phyloP scores from a whole-genome alignment of 2,113 vertebrate genomes.

The Aegotheles bennettii region DNA sequence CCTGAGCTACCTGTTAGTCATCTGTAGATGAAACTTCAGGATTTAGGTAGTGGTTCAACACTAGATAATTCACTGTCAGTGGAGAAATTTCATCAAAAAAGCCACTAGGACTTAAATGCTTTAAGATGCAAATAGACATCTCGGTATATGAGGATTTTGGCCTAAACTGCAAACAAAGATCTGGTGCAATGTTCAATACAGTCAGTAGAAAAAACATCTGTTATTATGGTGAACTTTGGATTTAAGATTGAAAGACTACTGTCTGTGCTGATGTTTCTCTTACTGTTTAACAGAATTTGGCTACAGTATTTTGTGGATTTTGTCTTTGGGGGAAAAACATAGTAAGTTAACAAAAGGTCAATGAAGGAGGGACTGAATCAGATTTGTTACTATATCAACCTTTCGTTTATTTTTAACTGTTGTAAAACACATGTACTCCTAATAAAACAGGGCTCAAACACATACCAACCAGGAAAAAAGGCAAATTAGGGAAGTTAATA shows the following conservation, averaged over 20 bases:
- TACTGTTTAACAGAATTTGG: background rate
- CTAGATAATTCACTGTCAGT: background rate
- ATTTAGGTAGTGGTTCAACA: background rate
- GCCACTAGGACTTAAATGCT: background rate
- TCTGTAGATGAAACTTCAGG: background rate
- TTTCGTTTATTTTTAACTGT: constrained; percentile 46
- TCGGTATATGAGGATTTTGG: background rate
- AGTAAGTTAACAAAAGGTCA: background rate
- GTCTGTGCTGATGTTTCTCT: background rate
- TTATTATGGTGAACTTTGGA: background rate
- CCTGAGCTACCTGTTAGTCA: background rate
- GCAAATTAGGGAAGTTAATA: constrained; percentile 23
- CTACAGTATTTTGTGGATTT: background rate
- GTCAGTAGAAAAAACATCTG: background rate
- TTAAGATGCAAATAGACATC: background rate
- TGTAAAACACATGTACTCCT: constrained; percentile 1
- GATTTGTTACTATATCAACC: constrained; percentile 32
- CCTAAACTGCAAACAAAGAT: background rate
- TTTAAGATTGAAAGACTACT: background rate
- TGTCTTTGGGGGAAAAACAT: background rate
- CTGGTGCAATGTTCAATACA: background rate
- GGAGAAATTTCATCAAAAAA: background rate
- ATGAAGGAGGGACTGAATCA: constrained; percentile 3
- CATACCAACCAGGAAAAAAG: constrained; percentile 16
- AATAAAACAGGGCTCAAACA: constrained; percentile 14